Conservation (phyloP, 92 coral and sea anemone genomes). For the Palythoa caribaeorum region DNA sequence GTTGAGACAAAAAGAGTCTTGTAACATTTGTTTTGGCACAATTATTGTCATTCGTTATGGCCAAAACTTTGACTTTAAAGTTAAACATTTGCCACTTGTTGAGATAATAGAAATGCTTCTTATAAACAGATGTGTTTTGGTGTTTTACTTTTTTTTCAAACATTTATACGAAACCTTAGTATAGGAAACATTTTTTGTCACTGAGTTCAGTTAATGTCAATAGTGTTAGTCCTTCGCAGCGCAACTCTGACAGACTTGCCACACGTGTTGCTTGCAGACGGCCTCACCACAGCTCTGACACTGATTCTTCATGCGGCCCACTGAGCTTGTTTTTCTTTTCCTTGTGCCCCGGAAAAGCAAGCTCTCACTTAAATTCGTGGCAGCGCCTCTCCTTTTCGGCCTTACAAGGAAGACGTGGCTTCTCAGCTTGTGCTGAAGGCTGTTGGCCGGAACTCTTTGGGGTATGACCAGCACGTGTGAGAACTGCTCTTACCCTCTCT, state of each 20-base stretch:
- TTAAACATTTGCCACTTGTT: too few species aligned
- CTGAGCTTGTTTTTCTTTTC: not conserved
- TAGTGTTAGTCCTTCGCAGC: not conserved
- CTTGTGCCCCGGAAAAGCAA: not conserved
- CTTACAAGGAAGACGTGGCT: conserved; percentile 8
- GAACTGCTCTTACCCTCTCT: conserved; percentile 24
- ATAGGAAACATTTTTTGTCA: not conserved
- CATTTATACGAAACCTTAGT: not conserved
- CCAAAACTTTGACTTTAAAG: too few species aligned
- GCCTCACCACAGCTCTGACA: conserved; percentile 10
- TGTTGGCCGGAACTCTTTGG: not conserved
- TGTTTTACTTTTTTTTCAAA: too few species aligned
- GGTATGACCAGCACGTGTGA: not conserved
- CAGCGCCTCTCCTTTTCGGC: not conserved
- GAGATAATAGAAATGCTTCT: too few species aligned
- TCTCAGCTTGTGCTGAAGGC: not conserved
- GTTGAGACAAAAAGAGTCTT: too few species aligned
- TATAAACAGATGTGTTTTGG: too few species aligned
- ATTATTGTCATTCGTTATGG: too few species aligned
- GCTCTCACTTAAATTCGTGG: not conserved
- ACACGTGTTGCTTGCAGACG: conserved; percentile 3
- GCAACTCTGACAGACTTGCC: not conserved
- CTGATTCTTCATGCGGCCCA: not conserved
- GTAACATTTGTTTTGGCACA: too few species aligned
- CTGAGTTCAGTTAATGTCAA: not conserved